phyloP scores from a whole-genome alignment of 2,888 invertebrate genomes.

The Drosophila nigritarsus region DNA sequence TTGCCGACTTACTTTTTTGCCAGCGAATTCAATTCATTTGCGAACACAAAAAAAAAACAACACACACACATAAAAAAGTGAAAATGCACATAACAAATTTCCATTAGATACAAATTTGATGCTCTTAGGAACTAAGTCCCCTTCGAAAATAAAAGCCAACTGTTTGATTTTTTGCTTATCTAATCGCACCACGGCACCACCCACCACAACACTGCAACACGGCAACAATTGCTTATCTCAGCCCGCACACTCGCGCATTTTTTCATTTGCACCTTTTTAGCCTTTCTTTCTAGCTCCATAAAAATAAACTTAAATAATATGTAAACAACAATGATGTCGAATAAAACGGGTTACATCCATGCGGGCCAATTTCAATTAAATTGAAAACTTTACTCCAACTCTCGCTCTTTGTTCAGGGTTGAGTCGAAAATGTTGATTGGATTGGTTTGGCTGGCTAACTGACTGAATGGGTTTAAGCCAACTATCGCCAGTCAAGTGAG shows the following conservation, averaged over 20 bases:
- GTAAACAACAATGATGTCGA: conserved; percentile 49
- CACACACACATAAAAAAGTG: background rate
- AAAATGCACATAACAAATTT: conserved; percentile 42
- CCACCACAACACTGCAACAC: background rate
- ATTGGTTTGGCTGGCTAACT: conserved; percentile 13
- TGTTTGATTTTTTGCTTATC: conserved; percentile 69
- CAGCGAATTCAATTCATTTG: conserved; percentile 52
- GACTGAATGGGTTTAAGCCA: background rate
- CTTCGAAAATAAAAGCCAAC: conserved; percentile 45
- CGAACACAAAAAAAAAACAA: background rate
- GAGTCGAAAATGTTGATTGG: conserved; percentile 28
- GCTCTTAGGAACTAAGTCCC: conserved; percentile 17
- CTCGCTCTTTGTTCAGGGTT: conserved; percentile 26
- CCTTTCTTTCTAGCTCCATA: conserved; percentile 39
- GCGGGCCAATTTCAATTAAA: conserved; percentile 74
- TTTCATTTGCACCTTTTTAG: conserved; percentile 49
- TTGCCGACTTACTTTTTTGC: background rate
- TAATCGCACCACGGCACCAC: conserved; percentile 45
- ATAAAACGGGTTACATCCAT: conserved; percentile 59
- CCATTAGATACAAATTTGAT: conserved; percentile 59
- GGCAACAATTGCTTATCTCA: conserved; percentile 41
- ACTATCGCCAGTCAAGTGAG: conserved; percentile 17
- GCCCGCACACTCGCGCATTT: conserved; percentile 51
- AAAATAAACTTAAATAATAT: conserved; percentile 71
- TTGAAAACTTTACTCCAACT: conserved; percentile 51